Percentiles rank a stretch among this genome's conserved stretches.
These are phyloP conservation scores for Morpho achilles DNA, from an alignment of 2,888 invertebrate species.

Conservation along the genomic window DNA sequence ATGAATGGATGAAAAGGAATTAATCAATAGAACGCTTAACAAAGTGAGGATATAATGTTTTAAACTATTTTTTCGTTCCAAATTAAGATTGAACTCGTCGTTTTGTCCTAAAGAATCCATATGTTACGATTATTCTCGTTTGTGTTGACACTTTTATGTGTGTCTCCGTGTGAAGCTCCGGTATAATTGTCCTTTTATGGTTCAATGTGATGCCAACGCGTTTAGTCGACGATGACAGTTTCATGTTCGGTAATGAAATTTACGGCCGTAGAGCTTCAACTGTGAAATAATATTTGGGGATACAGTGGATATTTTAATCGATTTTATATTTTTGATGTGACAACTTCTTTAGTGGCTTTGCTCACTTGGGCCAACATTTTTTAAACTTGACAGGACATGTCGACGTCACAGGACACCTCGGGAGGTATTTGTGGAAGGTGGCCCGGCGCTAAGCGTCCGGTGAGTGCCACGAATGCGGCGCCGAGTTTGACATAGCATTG, in stretches of 20 bases:
- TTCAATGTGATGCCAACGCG: conserved; percentile 58
- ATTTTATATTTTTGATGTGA: too few species aligned
- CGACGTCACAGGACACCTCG: too few species aligned
- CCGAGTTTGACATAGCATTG: too few species aligned
- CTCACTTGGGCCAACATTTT: too few species aligned
- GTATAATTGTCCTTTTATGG: conserved; percentile 65
- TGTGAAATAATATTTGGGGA: conserved; percentile 27
- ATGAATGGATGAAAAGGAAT: too few species aligned
- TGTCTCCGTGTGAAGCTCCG: conserved; percentile 61
- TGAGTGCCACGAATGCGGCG: too few species aligned
- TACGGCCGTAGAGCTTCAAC: conserved; percentile 30
- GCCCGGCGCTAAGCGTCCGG: too few species aligned
- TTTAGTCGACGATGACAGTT: conserved; percentile 61
- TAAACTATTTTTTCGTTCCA: conserved; percentile 10
- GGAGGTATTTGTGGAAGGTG: too few species aligned
- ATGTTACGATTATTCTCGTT: conserved; percentile 51
- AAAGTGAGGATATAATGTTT: conserved; percentile 1
- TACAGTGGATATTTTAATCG: conserved; percentile 5
- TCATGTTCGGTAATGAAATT: conserved; percentile 50
- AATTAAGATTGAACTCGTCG: conserved; percentile 34
- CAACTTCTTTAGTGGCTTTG: too few species aligned
- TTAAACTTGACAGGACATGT: too few species aligned
- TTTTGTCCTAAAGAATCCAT: conserved; percentile 42
- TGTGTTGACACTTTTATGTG: conserved; percentile 66
- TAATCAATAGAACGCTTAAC: not conserved